phyloP scores from a whole-genome alignment of 2,797 vertebrate species.

The Sternotherus odoratus region DNA sequence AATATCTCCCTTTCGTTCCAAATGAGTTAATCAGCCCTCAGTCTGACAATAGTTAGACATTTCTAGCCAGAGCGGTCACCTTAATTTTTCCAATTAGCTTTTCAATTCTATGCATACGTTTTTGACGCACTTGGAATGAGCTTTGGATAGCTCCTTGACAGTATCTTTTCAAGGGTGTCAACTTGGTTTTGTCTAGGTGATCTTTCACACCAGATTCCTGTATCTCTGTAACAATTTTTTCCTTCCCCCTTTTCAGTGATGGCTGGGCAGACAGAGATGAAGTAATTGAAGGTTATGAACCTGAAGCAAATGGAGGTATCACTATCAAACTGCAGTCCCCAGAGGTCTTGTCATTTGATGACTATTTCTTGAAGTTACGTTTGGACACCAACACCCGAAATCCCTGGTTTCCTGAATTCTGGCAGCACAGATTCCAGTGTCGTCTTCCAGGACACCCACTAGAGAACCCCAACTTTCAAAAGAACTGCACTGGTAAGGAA shows the following conservation, averaged over 20 bases:
- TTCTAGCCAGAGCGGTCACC: neutral
- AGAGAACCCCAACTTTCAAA: constrained; percentile 94
- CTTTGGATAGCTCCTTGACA: neutral
- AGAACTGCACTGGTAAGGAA: constrained; percentile 91
- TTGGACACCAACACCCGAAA: constrained; percentile 94
- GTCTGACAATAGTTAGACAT: neutral
- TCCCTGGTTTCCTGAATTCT: constrained; percentile 98
- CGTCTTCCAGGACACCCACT: constrained; percentile 91
- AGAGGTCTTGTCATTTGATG: constrained; percentile 92
- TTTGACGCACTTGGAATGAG: neutral
- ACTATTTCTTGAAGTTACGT: constrained; percentile 94
- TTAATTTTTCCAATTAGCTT: neutral
- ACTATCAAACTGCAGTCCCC: constrained; percentile 97
- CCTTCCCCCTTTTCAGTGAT: constrained; percentile 85
- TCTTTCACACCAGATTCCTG: neutral
- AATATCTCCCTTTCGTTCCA: neutral
- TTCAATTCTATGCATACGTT: neutral
- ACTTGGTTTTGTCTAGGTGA: neutral
- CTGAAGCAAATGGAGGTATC: constrained; percentile 96
- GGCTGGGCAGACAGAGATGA: constrained; percentile 99
- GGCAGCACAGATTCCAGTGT: constrained; percentile 98
- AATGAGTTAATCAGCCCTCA: constrained; percentile 34
- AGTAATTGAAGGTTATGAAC: constrained; percentile 96
- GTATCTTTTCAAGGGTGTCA: neutral
- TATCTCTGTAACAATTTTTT: neutral